Percentiles rank a stretch among this genome's conserved stretches.
phyloP scores from a whole-genome alignment of 1,140 invertebrate genomes.

The Ruditapes philippinarum region DNA sequence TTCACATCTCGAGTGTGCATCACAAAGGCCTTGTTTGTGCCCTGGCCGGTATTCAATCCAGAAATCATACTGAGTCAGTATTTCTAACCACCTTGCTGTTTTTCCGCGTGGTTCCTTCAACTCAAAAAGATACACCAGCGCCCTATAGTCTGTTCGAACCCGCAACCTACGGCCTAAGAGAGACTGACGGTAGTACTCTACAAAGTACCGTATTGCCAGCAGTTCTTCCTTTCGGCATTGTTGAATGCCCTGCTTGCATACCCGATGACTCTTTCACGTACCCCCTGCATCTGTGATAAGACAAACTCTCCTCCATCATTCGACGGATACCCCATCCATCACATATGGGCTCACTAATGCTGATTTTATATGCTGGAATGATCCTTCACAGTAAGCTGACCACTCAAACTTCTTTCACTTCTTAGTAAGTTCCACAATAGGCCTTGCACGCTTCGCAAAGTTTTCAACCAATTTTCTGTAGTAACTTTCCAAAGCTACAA shows the following conservation, averaged over 20 bases:
- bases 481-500: background rate
- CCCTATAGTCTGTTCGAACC: constrained; percentile 68
- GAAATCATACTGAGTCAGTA: constrained; percentile 72
- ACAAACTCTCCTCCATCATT: constrained; percentile 45
- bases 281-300: constrained; percentile 73
- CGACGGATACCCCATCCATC: constrained; percentile 12
- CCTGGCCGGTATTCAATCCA: constrained; percentile 70
- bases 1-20: constrained; percentile 57
- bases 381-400: background rate
- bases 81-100: constrained; percentile 72
- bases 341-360: background rate
- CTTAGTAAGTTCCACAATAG: background rate
- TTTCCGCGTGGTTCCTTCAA: constrained; percentile 67
- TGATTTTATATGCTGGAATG: background rate
- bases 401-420: background rate
- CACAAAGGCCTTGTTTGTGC: constrained; percentile 59
- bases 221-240: constrained; percentile 84
- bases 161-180: constrained; percentile 67
- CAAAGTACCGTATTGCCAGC: constrained; percentile 53
- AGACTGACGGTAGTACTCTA: constrained; percentile 67
- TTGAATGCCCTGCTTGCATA: constrained; percentile 69
- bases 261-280: constrained; percentile 66
- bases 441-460: background rate
- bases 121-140: constrained; percentile 62
- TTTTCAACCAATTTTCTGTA: background rate